Evolutionary conservation across 53 echinoderm and acorn worm species (phyloP).

Genomic region (Holothuria scabra): DNA sequence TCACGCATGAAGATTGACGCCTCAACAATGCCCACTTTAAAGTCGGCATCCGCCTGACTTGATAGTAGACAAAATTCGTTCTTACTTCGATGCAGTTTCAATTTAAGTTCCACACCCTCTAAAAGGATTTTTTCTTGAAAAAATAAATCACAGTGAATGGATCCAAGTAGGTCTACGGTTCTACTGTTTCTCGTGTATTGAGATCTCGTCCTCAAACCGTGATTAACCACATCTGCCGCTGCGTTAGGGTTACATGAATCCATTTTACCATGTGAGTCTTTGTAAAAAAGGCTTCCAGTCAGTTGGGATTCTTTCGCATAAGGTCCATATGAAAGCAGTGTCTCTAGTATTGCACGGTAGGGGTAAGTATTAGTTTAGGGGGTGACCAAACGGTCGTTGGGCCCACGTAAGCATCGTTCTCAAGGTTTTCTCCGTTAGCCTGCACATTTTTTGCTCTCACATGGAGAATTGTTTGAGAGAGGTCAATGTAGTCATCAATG

Average conservation of each 20-base stretch:
- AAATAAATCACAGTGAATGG: constrained; percentile 58
- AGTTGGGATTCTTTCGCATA: constrained; percentile 67
- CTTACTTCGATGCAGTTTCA: constrained; percentile 63
- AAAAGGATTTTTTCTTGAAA: too few species aligned
- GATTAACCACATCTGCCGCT: neutral
- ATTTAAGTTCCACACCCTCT: constrained; percentile 64
- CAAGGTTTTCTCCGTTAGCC: constrained; percentile 55
- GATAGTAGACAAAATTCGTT: neutral
- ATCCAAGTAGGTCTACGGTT: constrained; percentile 11
- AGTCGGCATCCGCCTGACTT: constrained; percentile 57
- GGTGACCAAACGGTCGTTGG: constrained; percentile 68
- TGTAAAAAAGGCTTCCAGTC: constrained; percentile 57
- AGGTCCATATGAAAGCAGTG: constrained; percentile 54
- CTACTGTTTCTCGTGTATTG: neutral
- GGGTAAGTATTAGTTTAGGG: constrained; percentile 63
- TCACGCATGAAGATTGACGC: constrained; percentile 57
- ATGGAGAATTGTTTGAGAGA: constrained; percentile 51
- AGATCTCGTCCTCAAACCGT: constrained; percentile 15
- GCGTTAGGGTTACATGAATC: neutral
- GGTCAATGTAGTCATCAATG: too few species aligned
- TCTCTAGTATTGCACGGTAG: constrained; percentile 67
- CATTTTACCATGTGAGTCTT: constrained; percentile 49
- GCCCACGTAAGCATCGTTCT: constrained; percentile 42
- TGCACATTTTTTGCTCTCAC: constrained; percentile 50
- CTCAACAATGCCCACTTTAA: neutral